Evolutionary conservation across 2,113 vertebrate species (phyloP).

Genomic region (Actenoides hombroni): DNA sequence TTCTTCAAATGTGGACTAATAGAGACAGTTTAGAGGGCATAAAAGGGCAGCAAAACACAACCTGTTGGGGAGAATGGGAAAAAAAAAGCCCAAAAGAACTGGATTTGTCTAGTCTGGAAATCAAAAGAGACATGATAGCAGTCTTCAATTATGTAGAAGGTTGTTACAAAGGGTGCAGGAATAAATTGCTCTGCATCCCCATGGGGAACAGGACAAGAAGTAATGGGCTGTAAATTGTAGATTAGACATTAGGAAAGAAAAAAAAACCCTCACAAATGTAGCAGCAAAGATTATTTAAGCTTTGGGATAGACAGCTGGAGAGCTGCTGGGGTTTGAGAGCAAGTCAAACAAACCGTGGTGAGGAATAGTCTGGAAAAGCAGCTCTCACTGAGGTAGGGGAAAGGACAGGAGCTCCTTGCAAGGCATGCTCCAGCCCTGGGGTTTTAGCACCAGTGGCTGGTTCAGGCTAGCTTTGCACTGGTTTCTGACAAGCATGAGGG

Average conservation of each 20-base stretch:
- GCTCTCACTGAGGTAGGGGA: neutral
- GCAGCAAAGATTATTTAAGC: neutral
- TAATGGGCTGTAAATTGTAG: slow-evolving; percentile 20
- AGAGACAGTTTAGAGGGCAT: neutral
- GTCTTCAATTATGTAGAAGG: neutral
- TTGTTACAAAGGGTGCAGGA: neutral
- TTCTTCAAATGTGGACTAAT: neutral
- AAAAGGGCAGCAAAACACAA: neutral
- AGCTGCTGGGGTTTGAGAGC: neutral
- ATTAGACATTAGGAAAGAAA: neutral
- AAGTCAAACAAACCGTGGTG: neutral
- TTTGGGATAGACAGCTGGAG: neutral
- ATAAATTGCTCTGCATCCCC: slow-evolving; percentile 3
- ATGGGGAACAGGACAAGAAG: neutral
- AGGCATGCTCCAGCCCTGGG: neutral
- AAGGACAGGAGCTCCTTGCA: no score
- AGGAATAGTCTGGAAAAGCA: neutral
- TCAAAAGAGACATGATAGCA: neutral
- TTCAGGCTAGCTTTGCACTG: neutral
- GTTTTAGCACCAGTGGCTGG: neutral
- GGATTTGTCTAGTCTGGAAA: neutral
- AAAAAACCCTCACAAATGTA: neutral
- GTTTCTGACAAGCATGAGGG: neutral
- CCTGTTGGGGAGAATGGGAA: neutral
- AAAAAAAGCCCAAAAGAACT: neutral